Conservation (phyloP, 2,888 invertebrate species). For the Lamellibrachia satsuma region DNA sequence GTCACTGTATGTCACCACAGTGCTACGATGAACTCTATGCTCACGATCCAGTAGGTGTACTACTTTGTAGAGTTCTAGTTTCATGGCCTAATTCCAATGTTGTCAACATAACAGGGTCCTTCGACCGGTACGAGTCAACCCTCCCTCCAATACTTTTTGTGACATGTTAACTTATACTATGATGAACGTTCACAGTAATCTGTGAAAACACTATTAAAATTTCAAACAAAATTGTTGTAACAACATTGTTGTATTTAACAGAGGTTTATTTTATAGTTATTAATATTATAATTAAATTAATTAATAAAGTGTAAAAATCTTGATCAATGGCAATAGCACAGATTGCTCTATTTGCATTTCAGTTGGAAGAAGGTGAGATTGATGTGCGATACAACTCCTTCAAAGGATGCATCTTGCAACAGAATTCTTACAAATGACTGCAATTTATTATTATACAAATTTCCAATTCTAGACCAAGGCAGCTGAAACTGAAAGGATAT, state of each 20-base stretch:
- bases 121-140: too few species aligned
- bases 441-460: background rate
- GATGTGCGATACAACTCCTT: slow-evolving; percentile 61
- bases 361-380: slow-evolving; percentile 63
- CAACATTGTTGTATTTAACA: background rate
- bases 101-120: background rate
- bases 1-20: slow-evolving; percentile 53
- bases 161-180: background rate
- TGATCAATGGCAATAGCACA: background rate
- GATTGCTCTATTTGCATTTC: slow-evolving; percentile 38
- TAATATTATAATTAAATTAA: background rate
- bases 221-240: background rate
- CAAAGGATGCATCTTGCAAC: slow-evolving; percentile 57
- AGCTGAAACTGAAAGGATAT: background rate
- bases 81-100: background rate
- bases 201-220: background rate
- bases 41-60: slow-evolving; percentile 47
- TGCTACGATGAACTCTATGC: slow-evolving; percentile 58
- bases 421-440: slow-evolving; percentile 30
- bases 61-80: background rate
- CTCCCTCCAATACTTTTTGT: too few species aligned
- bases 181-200: background rate
- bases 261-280: background rate
- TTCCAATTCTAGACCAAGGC: background rate
- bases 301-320: background rate